Percentiles rank a stretch among this genome's conserved stretches.
Evolutionary conservation across 2,888 invertebrate species (phyloP).

Genomic region (Lochmaea crataegi): DNA sequence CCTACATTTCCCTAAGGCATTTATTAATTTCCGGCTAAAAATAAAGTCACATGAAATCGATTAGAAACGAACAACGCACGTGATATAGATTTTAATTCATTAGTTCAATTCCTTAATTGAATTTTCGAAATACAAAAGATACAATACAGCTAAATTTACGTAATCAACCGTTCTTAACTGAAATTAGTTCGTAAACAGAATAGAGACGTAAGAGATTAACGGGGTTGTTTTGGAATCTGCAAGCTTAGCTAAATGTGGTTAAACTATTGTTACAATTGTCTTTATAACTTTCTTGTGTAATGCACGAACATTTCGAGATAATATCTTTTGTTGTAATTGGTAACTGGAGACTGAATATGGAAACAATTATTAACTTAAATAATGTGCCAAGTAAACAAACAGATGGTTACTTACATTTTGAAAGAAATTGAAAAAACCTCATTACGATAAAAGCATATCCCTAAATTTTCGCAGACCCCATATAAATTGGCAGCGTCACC

Average conservation of each 20-base stretch:
- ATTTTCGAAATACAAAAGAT: conserved; percentile 1
- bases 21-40: too few relatives aligned
- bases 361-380: not conserved
- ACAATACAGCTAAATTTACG: not conserved
- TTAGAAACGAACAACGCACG: not conserved
- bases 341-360: not conserved
- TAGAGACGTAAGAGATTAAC: conserved; percentile 9
- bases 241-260: conserved; percentile 1
- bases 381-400: too few relatives aligned
- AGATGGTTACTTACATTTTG: too few relatives aligned
- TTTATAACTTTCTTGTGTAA: conserved; percentile 2
- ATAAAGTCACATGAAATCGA: not conserved
- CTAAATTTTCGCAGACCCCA: too few relatives aligned
- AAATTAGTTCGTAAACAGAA: conserved; percentile 13
- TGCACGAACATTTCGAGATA: not conserved
- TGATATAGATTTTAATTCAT: not conserved
- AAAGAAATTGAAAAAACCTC: too few relatives aligned
- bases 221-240: conserved; percentile 4
- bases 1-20: too few relatives aligned
- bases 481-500: too few relatives aligned
- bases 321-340: not conserved
- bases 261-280: not conserved
- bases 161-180: not conserved
- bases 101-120: not conserved
- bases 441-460: too few relatives aligned